Base-by-base conservation (phyloP, 1,140 invertebrate species). In the Micrasema minimum region DNA sequence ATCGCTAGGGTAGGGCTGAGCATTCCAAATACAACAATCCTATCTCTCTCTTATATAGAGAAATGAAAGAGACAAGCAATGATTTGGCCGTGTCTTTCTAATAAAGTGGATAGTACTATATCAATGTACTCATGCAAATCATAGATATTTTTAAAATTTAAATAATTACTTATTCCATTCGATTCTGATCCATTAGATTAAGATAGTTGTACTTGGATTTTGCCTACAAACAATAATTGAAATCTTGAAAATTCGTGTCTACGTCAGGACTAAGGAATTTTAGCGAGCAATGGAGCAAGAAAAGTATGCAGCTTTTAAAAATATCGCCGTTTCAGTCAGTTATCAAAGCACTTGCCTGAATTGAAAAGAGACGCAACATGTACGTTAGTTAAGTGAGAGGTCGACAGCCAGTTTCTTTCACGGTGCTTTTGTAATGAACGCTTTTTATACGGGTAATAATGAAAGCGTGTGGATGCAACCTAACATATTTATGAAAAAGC, bases 201-300 rank as follows among this genome's bases (percentile, higher is more conserved):
- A 55, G 53, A 68, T n/a, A 50, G 12, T 9, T 48, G 26, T 35
- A 61, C 14, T 12, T 48, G 18, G 57, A n/a, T n/a, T n/a, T n/a
- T n/a, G n/a, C n/a, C n/a, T 48, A n/a, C 18, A 43, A 45, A 59
- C 23, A 26, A 45, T 20, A 22, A 20, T 59, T 59, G 31, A 53
- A 69, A 69, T 22, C 66, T 68, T 68, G 31, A 68, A 68, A 68
- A 69, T 61, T 69, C 37, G 43, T 68, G 72, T 71, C 51, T 74
- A 74, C 72, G 72, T 74, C 72, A 74, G 72, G 72, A 71, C 72
- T 67, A n/a, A 74, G 66, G 72, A 74, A 74, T 74, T 74, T 74
- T 68, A 74, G 72, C 72, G 35, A 71, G 57, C 68, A 26, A 70
- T 74, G 72, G 53, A 67, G 64, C 68, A 59, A 16, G 26, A 26